Conservation (phyloP, 1,140 invertebrate species). For the Tetramorium simillimum region DNA sequence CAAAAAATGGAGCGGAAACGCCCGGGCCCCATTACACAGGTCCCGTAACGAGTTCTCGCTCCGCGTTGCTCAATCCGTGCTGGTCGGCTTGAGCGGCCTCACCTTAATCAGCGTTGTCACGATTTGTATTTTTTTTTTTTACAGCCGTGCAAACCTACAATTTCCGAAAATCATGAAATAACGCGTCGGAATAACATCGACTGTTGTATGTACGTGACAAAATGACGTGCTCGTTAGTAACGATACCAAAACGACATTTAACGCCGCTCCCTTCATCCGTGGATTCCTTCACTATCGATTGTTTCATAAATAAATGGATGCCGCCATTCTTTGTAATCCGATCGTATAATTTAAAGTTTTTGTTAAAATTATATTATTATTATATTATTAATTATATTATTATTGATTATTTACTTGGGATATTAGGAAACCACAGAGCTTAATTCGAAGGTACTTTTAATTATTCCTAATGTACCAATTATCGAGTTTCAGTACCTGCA, state of each 20-base stretch:
- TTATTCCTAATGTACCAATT: background rate
- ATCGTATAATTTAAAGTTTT: background rate
- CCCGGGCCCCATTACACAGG: constrained; percentile 75
- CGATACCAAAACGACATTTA: background rate
- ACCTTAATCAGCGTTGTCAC: constrained; percentile 72
- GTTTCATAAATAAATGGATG: background rate
- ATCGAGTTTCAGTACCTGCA: background rate
- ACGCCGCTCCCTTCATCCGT: background rate
- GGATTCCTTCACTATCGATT: background rate
- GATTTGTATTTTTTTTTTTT: constrained; percentile 32
- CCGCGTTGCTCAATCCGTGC: constrained; percentile 70
- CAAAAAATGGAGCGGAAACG: constrained; percentile 82
- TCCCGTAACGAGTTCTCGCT: constrained; percentile 72
- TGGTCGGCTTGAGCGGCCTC: constrained; percentile 66
- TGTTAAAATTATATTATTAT: too few relatives aligned
- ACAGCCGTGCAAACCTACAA: constrained; percentile 20
- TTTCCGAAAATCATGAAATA: constrained; percentile 26
- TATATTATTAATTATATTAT: too few relatives aligned
- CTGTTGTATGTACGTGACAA: background rate
- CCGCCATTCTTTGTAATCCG: background rate
- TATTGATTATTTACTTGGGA: background rate
- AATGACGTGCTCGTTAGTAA: background rate
- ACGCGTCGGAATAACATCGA: constrained; percentile 16
- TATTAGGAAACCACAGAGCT: background rate
- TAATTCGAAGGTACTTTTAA: background rate